phyloP scores from a whole-genome alignment of 2,888 invertebrate genomes.

The Eucera pruinosa region DNA sequence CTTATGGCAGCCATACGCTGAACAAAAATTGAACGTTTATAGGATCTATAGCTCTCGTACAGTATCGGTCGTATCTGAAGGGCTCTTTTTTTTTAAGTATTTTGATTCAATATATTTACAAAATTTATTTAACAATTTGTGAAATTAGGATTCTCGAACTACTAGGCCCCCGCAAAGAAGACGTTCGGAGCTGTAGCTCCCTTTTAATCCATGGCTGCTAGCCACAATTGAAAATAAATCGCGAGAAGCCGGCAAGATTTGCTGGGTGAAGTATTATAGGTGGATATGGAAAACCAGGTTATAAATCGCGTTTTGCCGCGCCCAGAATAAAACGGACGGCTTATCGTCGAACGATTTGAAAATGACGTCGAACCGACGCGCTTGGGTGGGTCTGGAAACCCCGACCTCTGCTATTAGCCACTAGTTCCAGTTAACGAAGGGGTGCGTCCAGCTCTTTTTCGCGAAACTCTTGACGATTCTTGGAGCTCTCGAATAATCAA shows the following conservation, averaged over 20 bases:
- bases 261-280: slow-evolving; percentile 7
- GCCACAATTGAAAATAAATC: slow-evolving; percentile 42
- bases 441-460: slow-evolving; percentile 3
- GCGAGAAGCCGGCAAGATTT: slow-evolving; percentile 11
- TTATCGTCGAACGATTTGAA: slow-evolving; percentile 33
- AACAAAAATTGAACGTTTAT: too few species aligned
- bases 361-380: slow-evolving; percentile 36
- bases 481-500: neutral
- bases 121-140: too few species aligned
- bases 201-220: too few species aligned
- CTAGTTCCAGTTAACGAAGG: neutral
- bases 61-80: too few species aligned
- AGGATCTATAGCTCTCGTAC: too few species aligned
- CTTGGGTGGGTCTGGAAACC: slow-evolving; percentile 38
- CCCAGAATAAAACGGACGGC: slow-evolving; percentile 69
- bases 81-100: too few species aligned
- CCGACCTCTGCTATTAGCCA: slow-evolving; percentile 25
- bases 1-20: too few species aligned
- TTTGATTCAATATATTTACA: too few species aligned
- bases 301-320: slow-evolving; percentile 75
- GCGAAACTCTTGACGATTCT: neutral
- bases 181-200: too few species aligned
- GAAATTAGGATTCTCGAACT: too few species aligned
- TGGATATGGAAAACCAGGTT: slow-evolving; percentile 20
- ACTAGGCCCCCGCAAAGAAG: too few species aligned